Base-by-base conservation (phyloP, 2,888 invertebrate species). In the Calameuta filiformis region DNA sequence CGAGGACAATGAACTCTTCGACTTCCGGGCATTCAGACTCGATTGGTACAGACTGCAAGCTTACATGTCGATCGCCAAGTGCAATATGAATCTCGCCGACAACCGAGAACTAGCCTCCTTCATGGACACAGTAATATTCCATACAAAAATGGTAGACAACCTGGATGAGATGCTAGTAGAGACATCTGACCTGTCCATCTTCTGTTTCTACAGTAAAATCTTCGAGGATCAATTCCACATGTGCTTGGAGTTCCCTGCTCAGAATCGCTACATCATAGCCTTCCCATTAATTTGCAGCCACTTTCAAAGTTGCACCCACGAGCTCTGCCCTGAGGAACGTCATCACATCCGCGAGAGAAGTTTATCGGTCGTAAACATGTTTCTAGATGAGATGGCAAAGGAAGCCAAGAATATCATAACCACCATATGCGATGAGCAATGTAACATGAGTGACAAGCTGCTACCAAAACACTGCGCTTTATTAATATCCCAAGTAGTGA, bases 1-100 rank as follows among this genome's bases (percentile, higher is more conserved):
- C 73, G 98, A 98, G 92, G 98, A 98, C 69, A 98, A 98, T 92
- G 98, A 98, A 90, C 91, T 98, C 4, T 98, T 99, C 92, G 98
- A 99, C 92, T 98, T 99, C 89, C 94, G 98, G 83, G 98, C 98
- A 35, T 95, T 99, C 86, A 94, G 99, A 37, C 92, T 99, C 80
- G 99, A 99, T 91, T 99, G 99, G 99, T 98, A 98, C 90, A 94
- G 99, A 83, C 93, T 99, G 75, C 99, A 99, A 93, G 97, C 99
- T 0, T 97, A 96, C 89, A 96, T 98, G 89, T 98, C 98, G 79
- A 95, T 97, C 73, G 94, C 94, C 23, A 97, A 97, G 91, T 95
- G 97, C 35, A 94, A 95, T 84, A 91, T 96, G 92, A 94, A 94
- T 91, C 94, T 99, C 74, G 94, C 95, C 12, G 97, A 98, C 85